A percentile compares a stretch with the other conserved stretches of the same genome.
Evolutionary conservation across 2,888 invertebrate species (phyloP).

Genomic region (Pseudococcus jackbeardsleyi): DNA sequence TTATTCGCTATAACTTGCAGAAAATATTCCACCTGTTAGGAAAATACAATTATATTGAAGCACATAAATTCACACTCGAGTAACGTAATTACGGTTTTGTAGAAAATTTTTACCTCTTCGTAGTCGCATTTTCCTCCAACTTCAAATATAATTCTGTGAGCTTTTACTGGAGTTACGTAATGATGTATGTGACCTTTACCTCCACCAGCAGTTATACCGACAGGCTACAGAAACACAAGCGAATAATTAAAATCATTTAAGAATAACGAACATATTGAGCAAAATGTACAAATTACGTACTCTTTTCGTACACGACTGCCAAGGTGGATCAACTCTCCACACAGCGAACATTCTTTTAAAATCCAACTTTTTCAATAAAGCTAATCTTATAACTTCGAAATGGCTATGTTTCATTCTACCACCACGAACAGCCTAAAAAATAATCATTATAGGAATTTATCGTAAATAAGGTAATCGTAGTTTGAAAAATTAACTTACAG

Average conservation of each 20-base stretch:
- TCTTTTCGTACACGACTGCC: conserved; percentile 94
- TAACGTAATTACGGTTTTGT: too few relatives aligned
- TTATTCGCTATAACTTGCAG: conserved; percentile 81
- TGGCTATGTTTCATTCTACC: conserved; percentile 86
- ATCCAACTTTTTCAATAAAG: conserved; percentile 84
- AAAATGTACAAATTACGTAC: conserved; percentile 68
- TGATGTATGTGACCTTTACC: conserved; percentile 96
- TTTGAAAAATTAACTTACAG: conserved; percentile 77
- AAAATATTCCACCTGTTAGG: conserved; percentile 65
- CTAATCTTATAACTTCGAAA: conserved; percentile 88
- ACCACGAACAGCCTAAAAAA: conserved; percentile 82
- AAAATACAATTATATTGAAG: neutral
- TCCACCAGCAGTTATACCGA: conserved; percentile 94
- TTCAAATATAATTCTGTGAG: conserved; percentile 92
- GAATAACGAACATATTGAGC: neutral
- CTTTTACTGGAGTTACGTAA: conserved; percentile 93
- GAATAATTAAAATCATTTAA: neutral
- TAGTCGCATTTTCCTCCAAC: conserved; percentile 92
- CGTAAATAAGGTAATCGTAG: neutral
- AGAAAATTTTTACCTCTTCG: conserved; percentile 75
- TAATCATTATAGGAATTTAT: neutral
- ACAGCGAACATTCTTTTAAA: conserved; percentile 88
- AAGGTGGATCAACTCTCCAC: conserved; percentile 95
- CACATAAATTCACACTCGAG: too few relatives aligned
- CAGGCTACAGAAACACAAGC: conserved; percentile 73